phyloP scores from a whole-genome alignment of 2,888 invertebrate species.

The Dynastes hyllus region DNA sequence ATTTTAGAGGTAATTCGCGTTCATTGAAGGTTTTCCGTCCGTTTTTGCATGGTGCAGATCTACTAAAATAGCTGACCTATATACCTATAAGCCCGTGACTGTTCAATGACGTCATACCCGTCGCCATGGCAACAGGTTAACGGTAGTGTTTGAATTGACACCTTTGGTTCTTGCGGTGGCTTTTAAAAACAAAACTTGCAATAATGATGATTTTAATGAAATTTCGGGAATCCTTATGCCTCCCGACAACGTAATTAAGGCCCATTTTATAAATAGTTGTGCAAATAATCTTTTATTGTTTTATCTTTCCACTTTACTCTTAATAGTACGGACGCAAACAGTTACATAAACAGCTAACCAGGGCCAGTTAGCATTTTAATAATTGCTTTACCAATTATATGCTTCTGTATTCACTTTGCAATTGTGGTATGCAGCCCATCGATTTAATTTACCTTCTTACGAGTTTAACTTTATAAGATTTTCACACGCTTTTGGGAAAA shows the following conservation, averaged over 20 bases:
- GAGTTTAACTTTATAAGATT: too few relatives aligned
- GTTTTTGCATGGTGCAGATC: constrained; percentile 60
- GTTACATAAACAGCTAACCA: background rate
- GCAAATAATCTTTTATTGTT: too few relatives aligned
- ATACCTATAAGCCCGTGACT: constrained; percentile 65
- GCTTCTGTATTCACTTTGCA: too few relatives aligned
- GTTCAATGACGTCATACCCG: constrained; percentile 68
- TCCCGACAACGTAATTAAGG: background rate
- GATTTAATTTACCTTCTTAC: too few relatives aligned
- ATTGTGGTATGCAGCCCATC: too few relatives aligned
- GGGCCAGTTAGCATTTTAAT: background rate
- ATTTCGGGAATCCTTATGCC: constrained; percentile 2
- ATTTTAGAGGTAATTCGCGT: constrained; percentile 51
- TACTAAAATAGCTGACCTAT: constrained; percentile 67
- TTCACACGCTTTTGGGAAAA: too few relatives aligned
- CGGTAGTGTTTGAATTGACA: constrained; percentile 65
- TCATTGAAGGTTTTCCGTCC: constrained; percentile 63
- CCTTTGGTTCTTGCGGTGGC: constrained; percentile 57
- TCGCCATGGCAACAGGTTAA: constrained; percentile 68
- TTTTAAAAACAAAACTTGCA: constrained; percentile 51
- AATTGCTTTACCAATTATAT: background rate
- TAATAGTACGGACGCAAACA: too few relatives aligned
- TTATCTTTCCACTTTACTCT: too few relatives aligned
- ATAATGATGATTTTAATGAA: constrained; percentile 46
- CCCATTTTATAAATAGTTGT: background rate